phyloP scores from a whole-genome alignment of 2,797 vertebrate genomes.

The Melanotaenia parkinsoni region DNA sequence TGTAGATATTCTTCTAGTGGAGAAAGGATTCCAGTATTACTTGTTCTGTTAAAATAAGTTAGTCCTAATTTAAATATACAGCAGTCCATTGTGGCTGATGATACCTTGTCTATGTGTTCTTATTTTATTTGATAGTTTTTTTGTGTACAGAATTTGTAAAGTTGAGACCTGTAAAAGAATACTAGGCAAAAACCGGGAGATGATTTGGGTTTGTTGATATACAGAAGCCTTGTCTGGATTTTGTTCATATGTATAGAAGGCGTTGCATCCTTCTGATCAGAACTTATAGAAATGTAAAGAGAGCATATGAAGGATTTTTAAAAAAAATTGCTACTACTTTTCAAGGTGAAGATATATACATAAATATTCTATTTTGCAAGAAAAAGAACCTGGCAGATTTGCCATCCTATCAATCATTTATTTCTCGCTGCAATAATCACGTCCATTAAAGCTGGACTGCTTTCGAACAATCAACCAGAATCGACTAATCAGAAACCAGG shows the following conservation, averaged over 20 bases:
- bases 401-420: constrained; percentile 77
- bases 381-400: constrained; percentile 76
- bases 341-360: constrained; percentile 86
- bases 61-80: constrained; percentile 97
- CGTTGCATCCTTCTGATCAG: constrained; percentile 67
- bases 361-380: constrained; percentile 86
- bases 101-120: constrained; percentile 92
- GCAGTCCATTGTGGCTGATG: constrained; percentile 83
- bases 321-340: constrained; percentile 77
- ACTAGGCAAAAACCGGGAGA: constrained; percentile 75
- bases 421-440: constrained; percentile 82
- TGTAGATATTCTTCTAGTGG: constrained; percentile 93
- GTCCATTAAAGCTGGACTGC: constrained; percentile 77
- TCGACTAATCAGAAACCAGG: constrained; percentile 68
- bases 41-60: constrained; percentile 92
- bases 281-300: constrained; percentile 81
- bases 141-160: constrained; percentile 89
- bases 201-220: constrained; percentile 77
- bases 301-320: constrained; percentile 78
- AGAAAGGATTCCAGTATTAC: constrained; percentile 97
- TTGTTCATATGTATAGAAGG: constrained; percentile 84
- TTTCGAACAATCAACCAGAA: constrained; percentile 81
- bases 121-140: constrained; percentile 88
- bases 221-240: constrained; percentile 94
- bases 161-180: constrained; percentile 81